Evolutionary conservation across 2,113 vertebrate genomes (phyloP).

Genomic region (Syngnathus floridae): DNA sequence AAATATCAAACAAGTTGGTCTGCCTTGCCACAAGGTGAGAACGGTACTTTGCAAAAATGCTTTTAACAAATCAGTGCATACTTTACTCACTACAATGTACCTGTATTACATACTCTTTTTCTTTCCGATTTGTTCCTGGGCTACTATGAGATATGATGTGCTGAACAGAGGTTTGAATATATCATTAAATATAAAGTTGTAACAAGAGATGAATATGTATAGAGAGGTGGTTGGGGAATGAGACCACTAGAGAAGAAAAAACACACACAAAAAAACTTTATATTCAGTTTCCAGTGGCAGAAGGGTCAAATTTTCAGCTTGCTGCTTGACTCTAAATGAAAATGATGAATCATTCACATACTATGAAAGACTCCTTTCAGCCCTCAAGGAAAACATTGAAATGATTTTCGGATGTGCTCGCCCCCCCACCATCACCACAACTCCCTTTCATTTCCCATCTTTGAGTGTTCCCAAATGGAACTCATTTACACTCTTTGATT

Average conservation of each 20-base stretch:
- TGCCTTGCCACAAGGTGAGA: not conserved
- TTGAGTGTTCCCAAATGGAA: slow-evolving; percentile 41
- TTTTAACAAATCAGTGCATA: not conserved
- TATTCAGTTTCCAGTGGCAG: slow-evolving; percentile 56
- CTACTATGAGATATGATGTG: not conserved
- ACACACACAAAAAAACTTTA: slow-evolving; percentile 65
- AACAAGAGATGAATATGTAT: slow-evolving; percentile 34
- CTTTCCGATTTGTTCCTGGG: not conserved
- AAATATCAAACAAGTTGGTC: too few species aligned
- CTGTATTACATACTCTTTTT: not conserved
- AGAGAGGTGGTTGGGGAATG: not conserved
- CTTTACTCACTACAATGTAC: not conserved
- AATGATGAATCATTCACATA: slow-evolving; percentile 71
- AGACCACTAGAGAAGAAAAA: slow-evolving; percentile 13
- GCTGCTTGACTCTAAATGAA: slow-evolving; percentile 64
- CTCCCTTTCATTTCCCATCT: slow-evolving; percentile 1
- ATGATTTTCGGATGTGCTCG: slow-evolving; percentile 46
- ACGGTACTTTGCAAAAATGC: not conserved
- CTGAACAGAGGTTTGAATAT: slow-evolving; percentile 10
- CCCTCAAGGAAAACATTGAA: slow-evolving; percentile 55
- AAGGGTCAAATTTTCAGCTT: slow-evolving; percentile 69
- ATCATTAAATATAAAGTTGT: slow-evolving; percentile 22
- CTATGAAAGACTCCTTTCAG: slow-evolving; percentile 57
- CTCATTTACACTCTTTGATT: slow-evolving; percentile 52
- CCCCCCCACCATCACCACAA: not conserved